Percentiles rank a stretch among this genome's conserved stretches.
Conservation (phyloP, 1,140 invertebrate species). For the Centruroides vittatus region DNA sequence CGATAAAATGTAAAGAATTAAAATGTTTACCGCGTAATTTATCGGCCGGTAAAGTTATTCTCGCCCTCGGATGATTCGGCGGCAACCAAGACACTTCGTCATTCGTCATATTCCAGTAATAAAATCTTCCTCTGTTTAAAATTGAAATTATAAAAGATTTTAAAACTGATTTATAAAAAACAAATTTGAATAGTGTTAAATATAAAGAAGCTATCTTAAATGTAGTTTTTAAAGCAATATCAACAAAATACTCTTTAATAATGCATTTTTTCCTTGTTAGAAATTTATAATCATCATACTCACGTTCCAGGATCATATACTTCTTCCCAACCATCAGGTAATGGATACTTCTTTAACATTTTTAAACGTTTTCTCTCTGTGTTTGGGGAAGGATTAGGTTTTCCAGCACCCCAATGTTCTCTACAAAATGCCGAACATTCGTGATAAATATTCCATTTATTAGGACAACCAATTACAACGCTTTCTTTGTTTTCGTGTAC, state of each 20-base stretch:
- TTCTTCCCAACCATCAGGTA: slow-evolving; percentile 85
- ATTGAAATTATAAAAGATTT: slow-evolving; percentile 13
- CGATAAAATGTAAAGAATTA: not conserved
- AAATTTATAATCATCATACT: slow-evolving; percentile 20
- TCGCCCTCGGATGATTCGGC: slow-evolving; percentile 74
- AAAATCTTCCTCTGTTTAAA: slow-evolving; percentile 54
- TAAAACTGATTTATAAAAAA: no score
- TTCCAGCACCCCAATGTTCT: slow-evolving; percentile 68
- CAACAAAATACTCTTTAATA: no score
- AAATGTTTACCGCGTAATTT: slow-evolving; percentile 42
- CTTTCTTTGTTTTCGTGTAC: not conserved
- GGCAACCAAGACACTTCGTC: slow-evolving; percentile 91
- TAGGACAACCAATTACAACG: slow-evolving; percentile 61
- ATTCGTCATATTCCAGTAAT: slow-evolving; percentile 86
- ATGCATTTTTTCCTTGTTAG: no score
- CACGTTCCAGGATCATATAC: slow-evolving; percentile 77
- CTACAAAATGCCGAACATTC: slow-evolving; percentile 79
- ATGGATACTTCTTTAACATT: slow-evolving; percentile 74
- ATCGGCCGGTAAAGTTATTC: slow-evolving; percentile 63
- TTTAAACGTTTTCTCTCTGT: slow-evolving; percentile 58
- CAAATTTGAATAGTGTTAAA: no score
- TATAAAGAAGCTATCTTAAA: no score
- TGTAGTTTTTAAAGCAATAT: no score
- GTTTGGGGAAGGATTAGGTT: slow-evolving; percentile 45
- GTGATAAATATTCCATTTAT: slow-evolving; percentile 91